Evolutionary conservation across 2,888 invertebrate species (phyloP).

Genomic region (Podabrus alpinus): DNA sequence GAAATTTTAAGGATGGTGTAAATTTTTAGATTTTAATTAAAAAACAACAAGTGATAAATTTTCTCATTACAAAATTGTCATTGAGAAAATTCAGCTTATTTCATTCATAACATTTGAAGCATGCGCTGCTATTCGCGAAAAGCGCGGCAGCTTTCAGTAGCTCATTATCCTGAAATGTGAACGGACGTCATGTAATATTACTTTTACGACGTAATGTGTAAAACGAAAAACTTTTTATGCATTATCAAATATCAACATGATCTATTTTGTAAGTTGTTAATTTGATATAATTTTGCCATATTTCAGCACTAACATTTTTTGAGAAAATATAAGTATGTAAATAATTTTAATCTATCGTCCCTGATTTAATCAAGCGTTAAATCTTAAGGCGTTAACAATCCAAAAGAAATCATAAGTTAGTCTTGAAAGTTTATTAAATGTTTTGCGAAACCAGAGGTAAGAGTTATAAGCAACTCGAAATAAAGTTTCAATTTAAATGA

Average conservation of each 20-base stretch:
- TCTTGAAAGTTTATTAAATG: too few relatives aligned
- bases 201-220: neutral
- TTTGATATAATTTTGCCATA: neutral
- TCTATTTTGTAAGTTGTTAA: neutral
- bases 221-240: neutral
- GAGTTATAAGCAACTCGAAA: neutral
- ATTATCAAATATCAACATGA: neutral
- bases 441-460: too few relatives aligned
- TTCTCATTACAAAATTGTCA: neutral
- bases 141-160: slow-evolving; percentile 6
- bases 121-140: slow-evolving; percentile 3
- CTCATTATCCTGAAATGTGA: slow-evolving; percentile 3
- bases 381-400: too few relatives aligned
- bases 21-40: neutral
- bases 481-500: neutral
- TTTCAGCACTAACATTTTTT: neutral
- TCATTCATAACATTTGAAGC: slow-evolving; percentile 8
- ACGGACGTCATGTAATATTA: slow-evolving; percentile 1
- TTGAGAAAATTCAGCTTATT: neutral
- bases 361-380: too few relatives aligned
- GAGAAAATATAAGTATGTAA: neutral
- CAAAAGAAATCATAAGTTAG: too few relatives aligned
- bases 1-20: neutral
- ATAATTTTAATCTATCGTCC: neutral
- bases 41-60: neutral